Conservation (phyloP, 2,797 vertebrate genomes). For the Mormyrops boulengeri region DNA sequence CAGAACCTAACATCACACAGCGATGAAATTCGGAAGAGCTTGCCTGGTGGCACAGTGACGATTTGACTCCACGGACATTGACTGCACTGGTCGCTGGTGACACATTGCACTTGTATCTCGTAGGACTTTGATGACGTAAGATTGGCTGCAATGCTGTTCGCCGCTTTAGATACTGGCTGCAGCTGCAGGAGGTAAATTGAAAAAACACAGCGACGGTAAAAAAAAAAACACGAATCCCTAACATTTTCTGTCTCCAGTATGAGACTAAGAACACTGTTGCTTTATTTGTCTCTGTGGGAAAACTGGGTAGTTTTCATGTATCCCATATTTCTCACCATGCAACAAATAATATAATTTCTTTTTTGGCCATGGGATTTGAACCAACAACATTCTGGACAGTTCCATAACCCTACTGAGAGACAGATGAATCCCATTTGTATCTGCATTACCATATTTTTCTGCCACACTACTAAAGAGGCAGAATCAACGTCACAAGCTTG, state of each 20-base stretch:
- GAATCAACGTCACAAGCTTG: not conserved
- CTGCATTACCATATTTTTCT: not conserved
- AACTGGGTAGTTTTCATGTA: not conserved
- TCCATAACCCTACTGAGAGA: not conserved
- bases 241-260: not conserved
- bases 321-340: not conserved
- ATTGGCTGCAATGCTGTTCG: conserved; percentile 22
- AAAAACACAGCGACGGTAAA: not conserved
- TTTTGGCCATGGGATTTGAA: not conserved
- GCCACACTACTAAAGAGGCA: not conserved
- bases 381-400: not conserved
- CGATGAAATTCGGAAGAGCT: conserved; percentile 12
- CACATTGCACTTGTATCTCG: conserved; percentile 48
- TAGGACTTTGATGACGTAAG: conserved; percentile 46
- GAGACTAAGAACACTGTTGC: not conserved
- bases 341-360: not conserved
- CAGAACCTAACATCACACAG: not conserved
- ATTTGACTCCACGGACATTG: conserved; percentile 48
- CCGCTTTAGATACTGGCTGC: conserved; percentile 31
- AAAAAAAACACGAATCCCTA: not conserved
- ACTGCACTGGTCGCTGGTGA: conserved; percentile 16
- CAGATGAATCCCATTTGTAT: not conserved
- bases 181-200: not conserved
- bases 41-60: conserved; percentile 51
- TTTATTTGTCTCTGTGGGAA: not conserved